Evolutionary conservation across 2,888 invertebrate species (phyloP).

Genomic region (Sminthurides aquaticus): DNA sequence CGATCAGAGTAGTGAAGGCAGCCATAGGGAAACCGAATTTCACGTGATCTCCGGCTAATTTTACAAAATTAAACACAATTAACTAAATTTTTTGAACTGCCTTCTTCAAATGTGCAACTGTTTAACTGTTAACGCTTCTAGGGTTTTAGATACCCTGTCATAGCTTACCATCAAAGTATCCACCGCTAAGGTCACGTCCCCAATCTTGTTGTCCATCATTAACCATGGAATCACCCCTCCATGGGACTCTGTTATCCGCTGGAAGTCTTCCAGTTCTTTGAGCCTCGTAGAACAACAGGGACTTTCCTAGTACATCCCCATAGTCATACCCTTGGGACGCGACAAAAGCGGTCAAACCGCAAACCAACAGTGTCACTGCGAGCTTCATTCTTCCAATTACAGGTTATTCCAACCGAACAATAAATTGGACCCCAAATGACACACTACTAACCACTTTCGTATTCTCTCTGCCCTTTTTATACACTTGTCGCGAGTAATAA

Average conservation of each 20-base stretch:
- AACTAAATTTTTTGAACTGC: neutral
- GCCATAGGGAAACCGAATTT: constrained; percentile 44
- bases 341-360: neutral
- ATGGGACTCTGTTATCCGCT: constrained; percentile 51
- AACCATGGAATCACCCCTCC: constrained; percentile 51
- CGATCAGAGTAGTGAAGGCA: constrained; percentile 37
- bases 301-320: constrained; percentile 50
- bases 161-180: constrained; percentile 54
- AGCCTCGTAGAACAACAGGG: constrained; percentile 54
- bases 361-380: neutral
- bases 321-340: constrained; percentile 46
- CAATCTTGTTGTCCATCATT: neutral
- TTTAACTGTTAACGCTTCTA: neutral
- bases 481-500: too few species aligned
- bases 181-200: constrained; percentile 52
- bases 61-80: neutral
- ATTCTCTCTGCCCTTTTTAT: neutral
- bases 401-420: too few species aligned
- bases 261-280: constrained; percentile 54
- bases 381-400: constrained; percentile 7
- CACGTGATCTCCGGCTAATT: constrained; percentile 41
- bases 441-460: neutral
- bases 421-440: too few species aligned
- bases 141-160: neutral
- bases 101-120: too few species aligned